phyloP scores from a whole-genome alignment of 2,888 invertebrate species.

The Nasonovia ribisnigri region DNA sequence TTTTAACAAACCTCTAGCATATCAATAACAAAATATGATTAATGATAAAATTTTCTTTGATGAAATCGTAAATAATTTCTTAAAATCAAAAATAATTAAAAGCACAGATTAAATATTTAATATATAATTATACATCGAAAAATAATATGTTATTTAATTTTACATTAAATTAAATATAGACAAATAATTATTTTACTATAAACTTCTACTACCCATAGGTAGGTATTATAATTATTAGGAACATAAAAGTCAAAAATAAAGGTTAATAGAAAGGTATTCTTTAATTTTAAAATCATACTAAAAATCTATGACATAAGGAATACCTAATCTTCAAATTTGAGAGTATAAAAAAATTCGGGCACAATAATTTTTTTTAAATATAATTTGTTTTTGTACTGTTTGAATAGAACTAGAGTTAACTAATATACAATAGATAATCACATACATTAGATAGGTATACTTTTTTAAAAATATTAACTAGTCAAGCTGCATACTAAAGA shows the following conservation, averaged over 20 bases:
- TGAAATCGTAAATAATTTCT: neutral
- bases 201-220: neutral
- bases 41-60: neutral
- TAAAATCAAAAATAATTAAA: neutral
- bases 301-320: neutral
- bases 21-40: neutral
- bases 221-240: neutral
- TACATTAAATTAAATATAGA: neutral
- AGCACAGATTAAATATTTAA: neutral
- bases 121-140: neutral
- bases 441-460: neutral
- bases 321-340: too few species aligned
- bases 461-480: neutral
- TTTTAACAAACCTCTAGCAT: neutral
- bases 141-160: too few species aligned
- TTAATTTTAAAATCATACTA: neutral
- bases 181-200: neutral
- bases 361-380: neutral
- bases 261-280: neutral
- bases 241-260: neutral
- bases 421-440: neutral
- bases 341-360: too few species aligned
- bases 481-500: neutral
- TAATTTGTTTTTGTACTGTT: neutral
- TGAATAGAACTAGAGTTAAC: neutral